These are phyloP conservation scores for Notolabrus celidotus DNA, from an alignment of 2,797 vertebrate genomes.

Conservation along the genomic window DNA sequence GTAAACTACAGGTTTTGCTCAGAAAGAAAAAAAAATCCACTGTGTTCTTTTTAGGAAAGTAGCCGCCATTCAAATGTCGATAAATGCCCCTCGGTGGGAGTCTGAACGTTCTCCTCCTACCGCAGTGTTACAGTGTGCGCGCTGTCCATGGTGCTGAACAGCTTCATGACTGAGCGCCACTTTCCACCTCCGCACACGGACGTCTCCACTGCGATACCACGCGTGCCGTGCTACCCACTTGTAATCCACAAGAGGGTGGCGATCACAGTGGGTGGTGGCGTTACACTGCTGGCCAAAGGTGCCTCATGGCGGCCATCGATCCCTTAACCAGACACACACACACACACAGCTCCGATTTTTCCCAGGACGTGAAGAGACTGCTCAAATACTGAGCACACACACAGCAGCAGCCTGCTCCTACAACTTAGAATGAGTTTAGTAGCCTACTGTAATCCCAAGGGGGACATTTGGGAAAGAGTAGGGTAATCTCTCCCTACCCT, in stretches of 20 bases:
- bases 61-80: conserved; percentile 6
- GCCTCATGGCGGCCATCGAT: conserved; percentile 62
- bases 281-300: conserved; percentile 38
- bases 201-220: conserved; percentile 26
- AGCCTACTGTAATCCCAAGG: conserved; percentile 34
- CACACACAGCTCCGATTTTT: conserved; percentile 11
- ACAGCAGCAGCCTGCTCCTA: background rate
- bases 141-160: conserved; percentile 75
- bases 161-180: background rate
- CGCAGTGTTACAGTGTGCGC: conserved; percentile 20
- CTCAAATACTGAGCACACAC: background rate
- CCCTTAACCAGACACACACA: conserved; percentile 28
- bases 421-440: conserved; percentile 61
- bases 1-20: background rate
- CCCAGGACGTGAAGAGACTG: conserved; percentile 15
- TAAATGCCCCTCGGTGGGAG: conserved; percentile 27
- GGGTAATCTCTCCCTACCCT: conserved; percentile 4
- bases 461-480: conserved; percentile 44
- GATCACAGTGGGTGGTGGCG: conserved; percentile 69
- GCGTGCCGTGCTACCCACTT: conserved; percentile 40
- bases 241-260: conserved; percentile 71
- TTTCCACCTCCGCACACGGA: conserved; percentile 20
- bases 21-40: background rate
- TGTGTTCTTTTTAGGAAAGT: background rate
- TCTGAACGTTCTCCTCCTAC: conserved; percentile 8